Evolutionary conservation across 2,888 invertebrate species (phyloP).

Genomic region (Ischnus inquisitorius): DNA sequence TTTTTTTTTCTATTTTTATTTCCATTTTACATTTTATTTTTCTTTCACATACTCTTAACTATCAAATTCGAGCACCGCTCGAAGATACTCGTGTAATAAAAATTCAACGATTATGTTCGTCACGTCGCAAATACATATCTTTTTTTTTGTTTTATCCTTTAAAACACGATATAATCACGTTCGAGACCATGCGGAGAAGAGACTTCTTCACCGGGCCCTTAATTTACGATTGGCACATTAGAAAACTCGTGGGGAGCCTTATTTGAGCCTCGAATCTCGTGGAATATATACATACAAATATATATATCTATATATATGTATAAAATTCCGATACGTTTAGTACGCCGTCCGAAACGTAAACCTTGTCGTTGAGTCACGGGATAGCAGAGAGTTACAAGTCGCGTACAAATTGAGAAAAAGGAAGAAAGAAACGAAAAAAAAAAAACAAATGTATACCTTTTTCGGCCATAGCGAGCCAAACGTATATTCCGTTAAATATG

Average conservation of each 20-base stretch:
- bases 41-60: slow-evolving; percentile 26
- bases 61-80: slow-evolving; percentile 59
- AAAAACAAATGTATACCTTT: slow-evolving; percentile 58
- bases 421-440: slow-evolving; percentile 52
- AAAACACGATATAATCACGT: slow-evolving; percentile 16
- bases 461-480: slow-evolving; percentile 25
- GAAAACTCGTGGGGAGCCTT: slow-evolving; percentile 1
- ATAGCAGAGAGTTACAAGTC: slow-evolving; percentile 67
- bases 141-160: slow-evolving; percentile 18
- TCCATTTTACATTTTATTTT: slow-evolving; percentile 3
- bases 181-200: not conserved
- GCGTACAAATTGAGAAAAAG: slow-evolving; percentile 71
- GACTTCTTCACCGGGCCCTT: not conserved
- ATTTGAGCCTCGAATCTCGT: not conserved
- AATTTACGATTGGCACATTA: slow-evolving; percentile 43
- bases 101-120: slow-evolving; percentile 26
- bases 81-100: slow-evolving; percentile 60
- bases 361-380: slow-evolving; percentile 57
- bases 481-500: slow-evolving; percentile 63
- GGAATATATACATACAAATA: not conserved
- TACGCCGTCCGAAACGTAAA: not conserved
- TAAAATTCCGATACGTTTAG: not conserved
- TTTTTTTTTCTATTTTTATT: slow-evolving; percentile 8
- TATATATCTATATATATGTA: slow-evolving; percentile 1
- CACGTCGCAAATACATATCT: slow-evolving; percentile 42